Evolutionary conservation across 1,140 invertebrate species (phyloP).

Genomic region (Conus ventricosus): DNA sequence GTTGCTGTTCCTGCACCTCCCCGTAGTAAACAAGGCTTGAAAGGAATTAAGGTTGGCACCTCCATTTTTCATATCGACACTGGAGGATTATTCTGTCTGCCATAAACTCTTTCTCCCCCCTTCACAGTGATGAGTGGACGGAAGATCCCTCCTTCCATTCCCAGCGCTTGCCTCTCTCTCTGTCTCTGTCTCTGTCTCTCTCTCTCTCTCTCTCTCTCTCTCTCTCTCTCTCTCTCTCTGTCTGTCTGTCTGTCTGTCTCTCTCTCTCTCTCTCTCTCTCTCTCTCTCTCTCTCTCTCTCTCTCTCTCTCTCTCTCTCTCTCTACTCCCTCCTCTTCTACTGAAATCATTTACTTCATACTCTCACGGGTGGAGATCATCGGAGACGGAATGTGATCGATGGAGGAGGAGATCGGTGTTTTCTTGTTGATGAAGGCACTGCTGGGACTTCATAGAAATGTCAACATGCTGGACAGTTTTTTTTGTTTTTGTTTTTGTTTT

Average conservation of each 20-base stretch:
- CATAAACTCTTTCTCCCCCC: neutral
- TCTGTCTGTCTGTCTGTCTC: too few relatives aligned
- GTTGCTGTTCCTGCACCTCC: neutral
- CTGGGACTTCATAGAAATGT: neutral
- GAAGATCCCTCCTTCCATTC: neutral
- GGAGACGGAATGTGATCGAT: neutral
- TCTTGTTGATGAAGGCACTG: neutral
- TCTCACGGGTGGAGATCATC: neutral
- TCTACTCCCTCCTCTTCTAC: neutral
- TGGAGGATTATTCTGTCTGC: slow-evolving; percentile 17
- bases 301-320: neutral
- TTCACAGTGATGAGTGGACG: neutral
- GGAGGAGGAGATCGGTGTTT: neutral
- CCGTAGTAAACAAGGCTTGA: slow-evolving; percentile 24
- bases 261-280: neutral
- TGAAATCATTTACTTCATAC: neutral
- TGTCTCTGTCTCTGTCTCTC: neutral
- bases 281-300: neutral
- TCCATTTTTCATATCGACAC: slow-evolving; percentile 22
- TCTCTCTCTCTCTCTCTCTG: neutral
- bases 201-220: neutral
- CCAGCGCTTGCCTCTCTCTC: neutral
- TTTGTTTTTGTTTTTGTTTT: too few relatives aligned
- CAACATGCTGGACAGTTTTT: neutral
- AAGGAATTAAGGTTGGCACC: slow-evolving; percentile 9